Evolutionary conservation across 1,140 invertebrate genomes (phyloP).

Genomic region (Eciton burchellii): DNA sequence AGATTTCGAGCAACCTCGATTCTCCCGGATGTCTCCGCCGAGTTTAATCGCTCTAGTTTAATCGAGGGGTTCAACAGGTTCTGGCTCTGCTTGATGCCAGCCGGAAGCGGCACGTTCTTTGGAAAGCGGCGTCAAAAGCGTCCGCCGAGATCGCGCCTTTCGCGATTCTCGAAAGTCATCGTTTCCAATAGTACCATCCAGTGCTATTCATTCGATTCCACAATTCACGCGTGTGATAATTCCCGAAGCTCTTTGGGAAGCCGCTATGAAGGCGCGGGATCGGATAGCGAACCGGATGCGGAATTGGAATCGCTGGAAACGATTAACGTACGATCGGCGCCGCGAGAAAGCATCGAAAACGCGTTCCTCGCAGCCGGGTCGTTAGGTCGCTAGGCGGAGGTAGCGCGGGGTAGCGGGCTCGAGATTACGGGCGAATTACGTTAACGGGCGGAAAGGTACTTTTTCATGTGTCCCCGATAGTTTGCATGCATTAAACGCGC

Average conservation of each 20-base stretch:
- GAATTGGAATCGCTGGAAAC: background rate
- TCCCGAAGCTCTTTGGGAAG: too few species aligned
- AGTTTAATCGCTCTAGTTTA: background rate
- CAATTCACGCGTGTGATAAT: too few species aligned
- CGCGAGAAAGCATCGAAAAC: background rate
- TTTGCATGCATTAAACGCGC: conserved; percentile 39
- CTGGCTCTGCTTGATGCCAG: background rate
- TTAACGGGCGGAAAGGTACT: conserved; percentile 45
- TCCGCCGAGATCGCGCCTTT: too few species aligned
- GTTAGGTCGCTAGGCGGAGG: background rate
- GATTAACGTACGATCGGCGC: too few species aligned
- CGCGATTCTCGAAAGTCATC: too few species aligned
- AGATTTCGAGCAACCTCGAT: conserved; percentile 34
- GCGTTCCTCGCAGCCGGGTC: background rate
- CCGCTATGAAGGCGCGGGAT: too few species aligned
- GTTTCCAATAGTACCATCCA: background rate
- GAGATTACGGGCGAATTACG: conserved; percentile 31
- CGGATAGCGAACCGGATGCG: too few species aligned
- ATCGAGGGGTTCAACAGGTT: too few species aligned
- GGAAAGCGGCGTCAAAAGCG: background rate
- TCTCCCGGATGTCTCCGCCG: conserved; percentile 13
- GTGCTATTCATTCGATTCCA: too few species aligned
- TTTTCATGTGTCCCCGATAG: conserved; percentile 48
- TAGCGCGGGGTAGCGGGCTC: background rate
- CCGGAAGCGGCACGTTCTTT: conserved; percentile 1